Percentiles rank a stretch among this genome's conserved stretches.
Conservation (phyloP, 1,140 invertebrate genomes). For the Drosophila sturtevanti region DNA sequence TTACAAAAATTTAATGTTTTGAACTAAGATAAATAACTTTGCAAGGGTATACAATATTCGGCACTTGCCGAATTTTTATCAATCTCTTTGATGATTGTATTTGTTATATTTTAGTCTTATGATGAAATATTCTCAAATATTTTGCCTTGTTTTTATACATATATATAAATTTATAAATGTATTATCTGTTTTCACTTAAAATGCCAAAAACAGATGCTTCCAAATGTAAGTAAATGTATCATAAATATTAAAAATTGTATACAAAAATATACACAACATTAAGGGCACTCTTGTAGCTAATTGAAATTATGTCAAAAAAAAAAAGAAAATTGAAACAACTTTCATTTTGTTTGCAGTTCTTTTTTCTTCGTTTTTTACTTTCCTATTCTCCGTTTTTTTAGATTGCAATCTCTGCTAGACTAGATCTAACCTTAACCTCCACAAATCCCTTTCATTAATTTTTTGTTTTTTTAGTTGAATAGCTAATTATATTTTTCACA, state of each 20-base stretch:
- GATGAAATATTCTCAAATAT: constrained; percentile 14
- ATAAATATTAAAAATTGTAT: background rate
- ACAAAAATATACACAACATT: background rate
- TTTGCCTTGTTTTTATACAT: constrained; percentile 19
- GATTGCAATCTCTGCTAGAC: background rate
- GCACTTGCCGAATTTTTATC: background rate
- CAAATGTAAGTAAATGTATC: constrained; percentile 66
- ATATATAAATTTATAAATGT: constrained; percentile 30
- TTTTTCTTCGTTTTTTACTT: no score
- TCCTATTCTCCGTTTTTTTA: background rate
- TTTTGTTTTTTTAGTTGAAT: background rate
- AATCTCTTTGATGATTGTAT: background rate
- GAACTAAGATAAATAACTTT: no score
- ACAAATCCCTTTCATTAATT: background rate
- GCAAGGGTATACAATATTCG: background rate
- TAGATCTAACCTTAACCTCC: background rate
- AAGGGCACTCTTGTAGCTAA: background rate
- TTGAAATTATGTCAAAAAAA: no score
- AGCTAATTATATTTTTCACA: background rate
- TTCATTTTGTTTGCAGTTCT: background rate
- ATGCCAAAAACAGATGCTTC: constrained; percentile 72
- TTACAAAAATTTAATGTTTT: no score
- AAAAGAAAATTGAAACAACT: no score
- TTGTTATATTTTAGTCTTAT: constrained; percentile 14
- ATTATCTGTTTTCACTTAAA: constrained; percentile 69